Conservation (phyloP, 2,113 vertebrate genomes). For the Monarcha castaneiventris region DNA sequence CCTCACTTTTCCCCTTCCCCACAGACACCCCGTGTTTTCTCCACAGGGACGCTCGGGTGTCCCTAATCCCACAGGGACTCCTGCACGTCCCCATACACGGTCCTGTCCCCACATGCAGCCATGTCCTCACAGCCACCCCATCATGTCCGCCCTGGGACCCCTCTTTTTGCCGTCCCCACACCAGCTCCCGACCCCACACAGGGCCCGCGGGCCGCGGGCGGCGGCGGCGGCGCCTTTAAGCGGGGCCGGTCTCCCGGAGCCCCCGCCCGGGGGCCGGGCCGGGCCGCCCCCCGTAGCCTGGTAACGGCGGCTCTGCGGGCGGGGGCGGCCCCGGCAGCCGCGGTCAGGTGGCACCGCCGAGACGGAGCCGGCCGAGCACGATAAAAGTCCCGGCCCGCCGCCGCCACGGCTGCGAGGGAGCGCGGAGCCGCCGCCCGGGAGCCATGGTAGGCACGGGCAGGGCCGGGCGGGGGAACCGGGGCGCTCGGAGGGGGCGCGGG, state of each 20-base stretch:
- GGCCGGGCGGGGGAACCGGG: background rate
- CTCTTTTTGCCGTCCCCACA: no score
- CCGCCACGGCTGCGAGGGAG: background rate
- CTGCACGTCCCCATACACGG: background rate
- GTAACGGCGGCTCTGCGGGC: constrained; percentile 21
- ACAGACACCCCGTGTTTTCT: background rate
- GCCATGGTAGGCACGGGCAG: background rate
- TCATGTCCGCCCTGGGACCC: no score
- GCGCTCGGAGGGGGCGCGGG: background rate
- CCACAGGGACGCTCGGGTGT: background rate
- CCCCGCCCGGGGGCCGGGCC: constrained; percentile 24
- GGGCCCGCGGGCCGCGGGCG: background rate
- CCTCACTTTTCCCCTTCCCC: background rate
- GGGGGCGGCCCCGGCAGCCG: constrained; percentile 16
- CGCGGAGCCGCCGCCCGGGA: background rate
- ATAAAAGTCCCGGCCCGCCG: constrained; percentile 16
- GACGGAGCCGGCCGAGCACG: constrained; percentile 29
- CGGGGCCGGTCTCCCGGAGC: constrained; percentile 2
- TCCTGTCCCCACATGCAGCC: no score
- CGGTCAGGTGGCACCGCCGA: constrained; percentile 37
- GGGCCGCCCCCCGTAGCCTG: constrained; percentile 38
- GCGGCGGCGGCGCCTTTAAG: background rate
- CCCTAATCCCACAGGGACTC: background rate
- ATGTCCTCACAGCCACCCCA: no score
- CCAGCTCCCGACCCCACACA: no score